Evolutionary conservation across 2,888 invertebrate genomes (phyloP).

Genomic region (Euplexia lucipara): DNA sequence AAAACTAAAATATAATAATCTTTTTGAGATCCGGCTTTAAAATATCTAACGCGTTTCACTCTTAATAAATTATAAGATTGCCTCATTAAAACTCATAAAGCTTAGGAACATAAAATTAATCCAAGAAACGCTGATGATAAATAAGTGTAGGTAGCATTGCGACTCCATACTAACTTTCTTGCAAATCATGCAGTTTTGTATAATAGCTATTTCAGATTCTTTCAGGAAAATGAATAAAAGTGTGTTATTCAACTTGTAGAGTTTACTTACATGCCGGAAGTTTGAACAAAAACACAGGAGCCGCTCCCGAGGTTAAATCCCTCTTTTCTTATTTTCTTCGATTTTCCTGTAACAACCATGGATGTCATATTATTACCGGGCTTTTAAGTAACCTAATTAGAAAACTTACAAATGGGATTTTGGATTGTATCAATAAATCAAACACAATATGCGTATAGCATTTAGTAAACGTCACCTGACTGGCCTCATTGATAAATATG

Average conservation of each 20-base stretch:
- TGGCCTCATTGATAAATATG: background rate
- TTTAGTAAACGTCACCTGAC: background rate
- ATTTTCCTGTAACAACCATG: conserved; percentile 1
- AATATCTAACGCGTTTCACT: conserved; percentile 35
- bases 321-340: conserved; percentile 11
- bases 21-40: conserved; percentile 20
- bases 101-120: conserved; percentile 38
- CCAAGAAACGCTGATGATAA: conserved; percentile 40
- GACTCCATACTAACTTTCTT: conserved; percentile 22
- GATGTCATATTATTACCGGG: background rate
- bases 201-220: conserved; percentile 30
- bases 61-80: conserved; percentile 41
- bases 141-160: conserved; percentile 22
- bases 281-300: conserved; percentile 33
- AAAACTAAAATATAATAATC: background rate
- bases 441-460: background rate
- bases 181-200: conserved; percentile 47
- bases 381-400: background rate
- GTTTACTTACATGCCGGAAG: conserved; percentile 36
- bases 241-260: conserved; percentile 21
- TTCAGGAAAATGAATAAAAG: conserved; percentile 33
- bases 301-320: conserved; percentile 9
- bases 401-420: conserved; percentile 6
- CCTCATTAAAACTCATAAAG: conserved; percentile 35
- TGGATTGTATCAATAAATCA: background rate